Evolutionary conservation across 2,888 invertebrate genomes (phyloP), one percentile per base, ranked within the genome.

Genomic region (Cephus sareptanus): DNA sequence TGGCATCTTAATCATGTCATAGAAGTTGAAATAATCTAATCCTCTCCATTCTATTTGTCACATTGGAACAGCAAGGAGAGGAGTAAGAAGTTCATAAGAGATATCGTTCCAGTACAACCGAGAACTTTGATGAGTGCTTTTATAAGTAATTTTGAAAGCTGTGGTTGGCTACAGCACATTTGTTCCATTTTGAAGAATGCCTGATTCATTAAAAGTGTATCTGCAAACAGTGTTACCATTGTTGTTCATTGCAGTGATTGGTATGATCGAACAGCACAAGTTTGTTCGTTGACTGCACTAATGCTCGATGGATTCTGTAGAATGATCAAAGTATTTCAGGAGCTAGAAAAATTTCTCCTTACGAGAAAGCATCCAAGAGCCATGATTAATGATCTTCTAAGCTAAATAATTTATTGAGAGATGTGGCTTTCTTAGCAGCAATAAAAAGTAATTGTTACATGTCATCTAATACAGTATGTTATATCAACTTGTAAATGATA

Each of bases 241-340:
- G 95, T 99, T 76, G 98, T 99, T n/a, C 99, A 99, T 93, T 99
- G 99, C 91, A 98, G 98, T 81, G 99, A 99, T 93, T 99, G 99
- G 74, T 99, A 99, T 99, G 99, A 99, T 93, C 94, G 99, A 87
- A 99, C 99, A 0, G 98, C 99, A 81, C 99, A 99, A 94, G 98
- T 98, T 76, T 98, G 99, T 92, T 97, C 98, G 11, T 91, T 99
- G 76, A 97, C 99, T 73, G 95, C 97, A 76, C 92, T 99, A 11
- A 94, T 98, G 87, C 93, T 99, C 76, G 99, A 99, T 93, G 98
- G 99, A 1, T 98, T 97, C 92, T 99, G 99, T 92, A 94, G 99
- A 85, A 99, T 99, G 74, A 95, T 99, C 84, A 96, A 97, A 89
- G 99, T 99, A 68, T 99, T 97, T 92, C 97, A 97, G 94, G 96